phyloP scores from a whole-genome alignment of 1,140 invertebrate genomes.

The Bombus soroeensis region DNA sequence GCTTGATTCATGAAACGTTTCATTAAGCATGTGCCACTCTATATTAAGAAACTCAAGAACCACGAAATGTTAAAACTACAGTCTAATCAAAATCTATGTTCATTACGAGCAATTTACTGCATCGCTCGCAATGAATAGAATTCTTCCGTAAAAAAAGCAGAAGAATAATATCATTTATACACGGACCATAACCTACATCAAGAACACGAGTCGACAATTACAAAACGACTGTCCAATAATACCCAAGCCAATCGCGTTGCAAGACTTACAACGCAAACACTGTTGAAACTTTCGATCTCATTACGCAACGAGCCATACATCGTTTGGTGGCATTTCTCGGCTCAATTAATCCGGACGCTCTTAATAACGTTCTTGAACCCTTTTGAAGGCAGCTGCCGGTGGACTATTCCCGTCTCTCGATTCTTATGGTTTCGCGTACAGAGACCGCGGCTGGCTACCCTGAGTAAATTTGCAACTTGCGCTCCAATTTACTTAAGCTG shows the following conservation, averaged over 20 bases:
- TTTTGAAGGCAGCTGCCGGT: constrained; percentile 1
- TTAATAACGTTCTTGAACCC: neutral
- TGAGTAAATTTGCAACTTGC: constrained; percentile 54
- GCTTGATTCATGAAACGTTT: no score
- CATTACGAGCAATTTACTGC: no score
- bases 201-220: no score
- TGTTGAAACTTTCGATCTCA: neutral
- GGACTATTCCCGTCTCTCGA: neutral
- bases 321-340: neutral
- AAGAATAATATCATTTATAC: no score
- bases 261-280: neutral
- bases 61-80: no score
- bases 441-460: constrained; percentile 2
- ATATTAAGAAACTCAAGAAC: no score
- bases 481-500: constrained; percentile 57
- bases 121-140: no score
- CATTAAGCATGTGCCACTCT: no score
- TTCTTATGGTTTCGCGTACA: constrained; percentile 15
- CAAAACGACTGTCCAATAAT: no score
- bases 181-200: no score
- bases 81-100: no score
- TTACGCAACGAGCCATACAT: neutral
- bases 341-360: constrained; percentile 4
- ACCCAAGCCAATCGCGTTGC: neutral
- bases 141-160: no score